Conservation (phyloP, 2,888 invertebrate genomes). For the Miltochrista miniata region DNA sequence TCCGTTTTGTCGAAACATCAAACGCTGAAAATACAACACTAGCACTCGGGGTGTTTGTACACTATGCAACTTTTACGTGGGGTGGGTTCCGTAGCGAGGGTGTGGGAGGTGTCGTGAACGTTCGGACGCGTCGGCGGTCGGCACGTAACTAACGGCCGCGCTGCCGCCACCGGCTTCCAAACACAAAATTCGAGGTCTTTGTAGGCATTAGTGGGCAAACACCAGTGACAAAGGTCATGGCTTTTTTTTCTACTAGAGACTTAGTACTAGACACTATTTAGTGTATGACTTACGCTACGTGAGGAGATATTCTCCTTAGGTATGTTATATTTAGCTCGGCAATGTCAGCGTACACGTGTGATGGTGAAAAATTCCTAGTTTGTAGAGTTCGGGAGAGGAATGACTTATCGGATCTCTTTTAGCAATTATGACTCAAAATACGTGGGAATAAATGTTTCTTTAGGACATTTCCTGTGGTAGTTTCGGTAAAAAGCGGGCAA, state of each 20-base stretch:
- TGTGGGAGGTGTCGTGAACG: constrained; percentile 43
- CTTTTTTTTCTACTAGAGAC: constrained; percentile 39
- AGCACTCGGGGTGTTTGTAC: constrained; percentile 38
- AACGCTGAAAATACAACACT: constrained; percentile 48
- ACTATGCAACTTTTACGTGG: constrained; percentile 53
- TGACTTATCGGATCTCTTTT: too few species aligned
- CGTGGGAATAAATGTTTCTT: too few species aligned
- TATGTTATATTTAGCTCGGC: constrained; percentile 4
- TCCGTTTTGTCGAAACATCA: constrained; percentile 38
- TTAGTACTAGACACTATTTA: constrained; percentile 22
- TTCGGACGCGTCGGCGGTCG: constrained; percentile 59
- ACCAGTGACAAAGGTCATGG: constrained; percentile 70
- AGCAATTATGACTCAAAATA: too few species aligned
- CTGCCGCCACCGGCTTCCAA: constrained; percentile 52
- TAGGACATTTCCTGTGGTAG: too few species aligned
- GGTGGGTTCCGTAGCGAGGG: constrained; percentile 33
- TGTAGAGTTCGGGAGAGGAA: too few species aligned
- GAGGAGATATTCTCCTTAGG: background rate
- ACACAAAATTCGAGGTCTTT: constrained; percentile 69
- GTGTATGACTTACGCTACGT: constrained; percentile 12
- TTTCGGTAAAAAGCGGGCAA: too few species aligned
- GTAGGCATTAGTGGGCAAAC: constrained; percentile 60
- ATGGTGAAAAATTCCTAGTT: too few species aligned
- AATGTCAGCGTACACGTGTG: too few species aligned
- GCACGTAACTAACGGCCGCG: constrained; percentile 65